These are phyloP conservation scores for Gymnobelideus leadbeateri DNA, from an alignment of 2,113 vertebrate genomes.

Conservation along the genomic window DNA sequence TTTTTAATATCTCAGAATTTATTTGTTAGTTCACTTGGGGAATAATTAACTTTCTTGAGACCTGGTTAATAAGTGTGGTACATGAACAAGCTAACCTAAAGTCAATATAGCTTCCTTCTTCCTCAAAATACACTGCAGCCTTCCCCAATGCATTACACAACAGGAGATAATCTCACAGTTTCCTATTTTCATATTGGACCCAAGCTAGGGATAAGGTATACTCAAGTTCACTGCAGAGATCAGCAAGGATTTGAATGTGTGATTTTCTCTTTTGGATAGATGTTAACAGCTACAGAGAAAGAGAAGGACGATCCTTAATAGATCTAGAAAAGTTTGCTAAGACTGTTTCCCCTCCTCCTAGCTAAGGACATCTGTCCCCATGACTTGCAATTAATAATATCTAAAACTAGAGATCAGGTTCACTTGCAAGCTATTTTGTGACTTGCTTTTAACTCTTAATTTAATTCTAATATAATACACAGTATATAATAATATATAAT, in stretches of 20 bases:
- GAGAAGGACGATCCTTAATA: background rate
- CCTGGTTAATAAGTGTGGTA: background rate
- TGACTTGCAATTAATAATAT: background rate
- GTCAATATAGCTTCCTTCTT: background rate
- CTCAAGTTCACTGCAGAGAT: background rate
- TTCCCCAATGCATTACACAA: background rate
- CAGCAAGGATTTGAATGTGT: constrained; percentile 27
- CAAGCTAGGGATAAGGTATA: background rate
- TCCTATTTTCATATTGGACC: constrained; percentile 17
- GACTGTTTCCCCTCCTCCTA: background rate
- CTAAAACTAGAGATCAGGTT: background rate
- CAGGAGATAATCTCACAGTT: background rate
- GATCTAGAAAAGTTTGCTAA: background rate
- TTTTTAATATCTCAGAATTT: background rate
- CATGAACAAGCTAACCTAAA: background rate
- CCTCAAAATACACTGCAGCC: background rate
- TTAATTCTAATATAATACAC: no score
- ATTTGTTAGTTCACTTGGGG: background rate
- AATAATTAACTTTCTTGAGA: constrained; percentile 15
- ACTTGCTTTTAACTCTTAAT: background rate
- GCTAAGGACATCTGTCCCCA: background rate
- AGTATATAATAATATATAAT: no score
- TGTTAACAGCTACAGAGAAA: background rate
- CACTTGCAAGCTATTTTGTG: background rate
- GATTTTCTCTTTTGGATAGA: background rate